Conservation (phyloP, 2,888 invertebrate genomes). For the Leptopilina myrica region DNA sequence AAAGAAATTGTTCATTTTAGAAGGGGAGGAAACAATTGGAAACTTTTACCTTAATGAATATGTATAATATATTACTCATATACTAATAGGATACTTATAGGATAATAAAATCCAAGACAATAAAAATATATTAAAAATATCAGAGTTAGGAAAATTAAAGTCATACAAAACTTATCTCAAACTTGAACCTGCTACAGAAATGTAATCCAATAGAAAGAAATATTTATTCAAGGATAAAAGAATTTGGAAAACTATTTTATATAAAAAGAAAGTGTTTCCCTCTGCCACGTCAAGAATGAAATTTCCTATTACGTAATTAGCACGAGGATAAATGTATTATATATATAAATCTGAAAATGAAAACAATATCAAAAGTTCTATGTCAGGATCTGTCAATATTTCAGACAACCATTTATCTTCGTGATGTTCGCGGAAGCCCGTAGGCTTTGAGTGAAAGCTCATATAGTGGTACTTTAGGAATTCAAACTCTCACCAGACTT, state of each 20-base stretch:
- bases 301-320: slow-evolving; percentile 34
- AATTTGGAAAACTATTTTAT: slow-evolving; percentile 8
- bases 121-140: too few species aligned
- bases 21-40: too few species aligned
- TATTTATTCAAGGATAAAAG: background rate
- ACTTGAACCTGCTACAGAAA: too few species aligned
- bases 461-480: slow-evolving; percentile 18
- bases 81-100: too few species aligned
- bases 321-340: slow-evolving; percentile 24
- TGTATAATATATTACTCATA: too few species aligned
- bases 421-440: slow-evolving; percentile 19
- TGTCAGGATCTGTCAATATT: slow-evolving; percentile 34
- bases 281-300: slow-evolving; percentile 16
- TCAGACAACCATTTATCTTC: slow-evolving; percentile 29
- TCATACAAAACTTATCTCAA: too few species aligned
- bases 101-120: too few species aligned
- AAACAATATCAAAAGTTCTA: slow-evolving; percentile 34
- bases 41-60: too few species aligned
- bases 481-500: slow-evolving; percentile 15
- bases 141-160: too few species aligned
- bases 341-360: slow-evolving; percentile 36
- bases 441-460: slow-evolving; percentile 27
- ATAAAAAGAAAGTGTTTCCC: background rate
- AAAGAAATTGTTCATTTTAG: too few species aligned
- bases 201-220: too few species aligned